Evolutionary conservation across 2,113 vertebrate species (phyloP), one percentile per base, ranked within the genome.

Genomic region (Oxyura jamaicensis): DNA sequence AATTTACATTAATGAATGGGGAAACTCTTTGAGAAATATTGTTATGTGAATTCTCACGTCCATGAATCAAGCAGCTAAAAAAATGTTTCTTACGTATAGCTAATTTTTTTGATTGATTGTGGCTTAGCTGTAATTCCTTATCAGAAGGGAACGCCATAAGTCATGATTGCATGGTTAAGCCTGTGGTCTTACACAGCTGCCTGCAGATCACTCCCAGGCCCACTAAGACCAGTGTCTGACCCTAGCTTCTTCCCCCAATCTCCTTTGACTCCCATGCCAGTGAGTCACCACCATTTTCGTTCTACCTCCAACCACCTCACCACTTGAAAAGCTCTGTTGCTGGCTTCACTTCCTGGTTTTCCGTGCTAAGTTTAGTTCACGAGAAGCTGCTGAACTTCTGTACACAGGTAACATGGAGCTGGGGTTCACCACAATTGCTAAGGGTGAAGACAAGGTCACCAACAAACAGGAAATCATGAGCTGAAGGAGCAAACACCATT

Each of bases 291-390:
- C n/a, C 21, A 25, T 11, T 56, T 18, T n/a, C 1, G 1, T 79
- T 89, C 77, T 60, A 50, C 44, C 50, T 87, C 20, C 67, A 83
- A 46, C 41, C 25, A 85, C 67, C 41, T 84, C 2, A 6, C 42
- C 76, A 63, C 86, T 86, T 95, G 72, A 95, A 92, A 93, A 69
- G 12, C 39, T 25, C 36, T 42, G 23, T 66, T 66, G 50, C 19
- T 80, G 67, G 28, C 90, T 91, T 90, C 46, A 62, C 55, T 90
- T 94, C 50, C 91, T 52, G 74, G 74, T 78, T 79, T 91, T 79
- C 89, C 0, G 1, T 52, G 81, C 77, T 81, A 81, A 86, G 66
- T 83, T 93, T 59, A 80, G 75, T 44, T 90, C 77, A 69, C 0
- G 4, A 85, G 53, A 94, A 41, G 75, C 31, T 88, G 78, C 72